Base-by-base conservation (phyloP, 2,797 vertebrate genomes). In the Sylvilagus floridanus region DNA sequence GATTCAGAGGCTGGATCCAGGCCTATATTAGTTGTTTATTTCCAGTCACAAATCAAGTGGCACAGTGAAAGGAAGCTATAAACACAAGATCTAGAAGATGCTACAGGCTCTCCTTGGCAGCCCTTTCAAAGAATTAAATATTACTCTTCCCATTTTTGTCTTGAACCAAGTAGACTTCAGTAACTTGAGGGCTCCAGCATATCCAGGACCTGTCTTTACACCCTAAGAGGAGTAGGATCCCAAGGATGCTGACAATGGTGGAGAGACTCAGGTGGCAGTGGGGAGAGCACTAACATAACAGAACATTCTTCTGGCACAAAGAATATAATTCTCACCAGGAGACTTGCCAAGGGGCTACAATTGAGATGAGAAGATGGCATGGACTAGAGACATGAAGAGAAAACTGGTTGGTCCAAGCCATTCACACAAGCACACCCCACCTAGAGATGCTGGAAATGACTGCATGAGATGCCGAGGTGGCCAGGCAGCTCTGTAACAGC, bases 81-180 rank as follows among this genome's bases (percentile, higher is more conserved):
- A 94, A 66, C 22, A 42, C 68, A 81, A 73, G 73, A 37, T 89
- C 65, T 76, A 77, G 84, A 96, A 90, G 77, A 95, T 90, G 63
- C 82, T 75, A 82, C 66, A 77, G 69, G 30, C 69, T 24, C 47
- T 93, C 63, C 85, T 71, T 88, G 85, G 93, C 68, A 63, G 62
- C 71, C 57, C 37, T 79, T 71, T 71, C 82, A 52, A 85, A 92
- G 82, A 92, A 79, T 92, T 91, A 11, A 95, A 89, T 75, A 50
- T 24, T 57, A 26, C 79, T 37, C 37, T 37, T 37, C 37, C 4
- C 37, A 37, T 37, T 37, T 37, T 37, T 37, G 37, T 37, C 37
- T 4, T 37, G 37, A 37, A 37, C 37, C 37, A 37, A 37, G 4
- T 4, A 52, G 11, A 24, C 13, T 2, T 72, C 22, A 13, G 72